phyloP scores from a whole-genome alignment of 2,113 vertebrate genomes.

The Syrmaticus mikado region DNA sequence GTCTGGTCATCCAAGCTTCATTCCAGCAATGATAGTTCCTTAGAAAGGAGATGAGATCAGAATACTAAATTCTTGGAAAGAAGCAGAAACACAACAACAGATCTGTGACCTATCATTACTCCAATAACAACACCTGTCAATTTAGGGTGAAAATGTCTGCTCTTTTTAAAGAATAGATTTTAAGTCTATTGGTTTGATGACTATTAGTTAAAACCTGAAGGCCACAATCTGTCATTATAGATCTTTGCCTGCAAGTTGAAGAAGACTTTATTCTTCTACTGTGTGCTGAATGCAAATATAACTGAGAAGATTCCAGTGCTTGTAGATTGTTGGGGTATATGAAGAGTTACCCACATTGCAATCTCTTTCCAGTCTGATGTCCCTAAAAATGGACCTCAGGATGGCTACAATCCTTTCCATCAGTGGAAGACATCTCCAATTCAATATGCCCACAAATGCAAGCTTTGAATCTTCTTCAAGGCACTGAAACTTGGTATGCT shows the following conservation, averaged over 20 bases:
- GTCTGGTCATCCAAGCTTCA: conserved; percentile 94
- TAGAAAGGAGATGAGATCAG: not conserved
- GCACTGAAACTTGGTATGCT: not conserved
- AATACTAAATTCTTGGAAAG: not conserved
- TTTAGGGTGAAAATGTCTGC: not conserved
- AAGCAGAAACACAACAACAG: not conserved
- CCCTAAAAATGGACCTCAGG: not conserved
- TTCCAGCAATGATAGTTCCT: conserved; percentile 99
- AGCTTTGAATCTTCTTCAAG: not conserved
- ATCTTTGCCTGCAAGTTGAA: not conserved
- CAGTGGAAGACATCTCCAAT: not conserved
- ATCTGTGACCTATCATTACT: not conserved
- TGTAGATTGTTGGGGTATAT: not conserved
- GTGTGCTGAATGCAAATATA: not conserved
- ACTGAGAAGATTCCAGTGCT: not conserved
- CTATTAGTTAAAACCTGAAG: not conserved
- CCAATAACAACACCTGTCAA: not conserved
- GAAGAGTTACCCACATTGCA: not conserved
- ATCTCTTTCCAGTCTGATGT: not conserved
- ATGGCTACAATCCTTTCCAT: not conserved
- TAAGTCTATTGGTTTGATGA: not conserved
- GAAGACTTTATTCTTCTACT: not conserved
- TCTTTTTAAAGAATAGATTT: not conserved
- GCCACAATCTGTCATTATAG: not conserved
- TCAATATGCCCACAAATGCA: not conserved